phyloP scores from a whole-genome alignment of 2,888 invertebrate species.

The Drosophila nigricruria region DNA sequence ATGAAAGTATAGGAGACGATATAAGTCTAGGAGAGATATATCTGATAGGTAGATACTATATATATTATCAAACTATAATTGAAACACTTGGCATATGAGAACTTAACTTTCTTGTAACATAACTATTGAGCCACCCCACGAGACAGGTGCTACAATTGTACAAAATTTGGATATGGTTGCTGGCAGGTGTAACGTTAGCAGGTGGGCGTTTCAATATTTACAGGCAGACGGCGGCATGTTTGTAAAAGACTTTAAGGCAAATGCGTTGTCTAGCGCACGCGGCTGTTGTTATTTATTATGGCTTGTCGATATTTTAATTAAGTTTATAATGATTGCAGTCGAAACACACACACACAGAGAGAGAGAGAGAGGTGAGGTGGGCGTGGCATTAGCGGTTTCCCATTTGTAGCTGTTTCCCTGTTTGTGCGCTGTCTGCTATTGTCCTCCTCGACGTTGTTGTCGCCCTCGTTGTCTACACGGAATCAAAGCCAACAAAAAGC shows the following conservation, averaged over 20 bases:
- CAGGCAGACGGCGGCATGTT: constrained; percentile 26
- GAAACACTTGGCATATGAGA: not conserved
- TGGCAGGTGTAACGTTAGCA: constrained; percentile 10
- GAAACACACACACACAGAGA: not conserved
- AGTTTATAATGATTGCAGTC: constrained; percentile 70
- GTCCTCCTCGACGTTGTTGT: constrained; percentile 9
- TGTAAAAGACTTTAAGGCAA: constrained; percentile 38
- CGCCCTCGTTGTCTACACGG: constrained; percentile 44
- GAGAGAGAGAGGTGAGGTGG: constrained; percentile 1
- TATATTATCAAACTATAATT: not conserved
- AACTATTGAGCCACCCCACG: constrained; percentile 9
- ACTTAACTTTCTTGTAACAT: not conserved
- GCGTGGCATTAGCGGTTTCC: constrained; percentile 14
- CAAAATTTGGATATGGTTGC: constrained; percentile 9
- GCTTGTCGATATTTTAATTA: constrained; percentile 74
- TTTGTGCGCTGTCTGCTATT: constrained; percentile 30
- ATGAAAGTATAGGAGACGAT: not conserved
- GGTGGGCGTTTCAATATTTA: constrained; percentile 50
- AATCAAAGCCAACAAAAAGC: constrained; percentile 69
- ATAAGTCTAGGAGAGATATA: not conserved
- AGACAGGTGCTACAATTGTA: constrained; percentile 1
- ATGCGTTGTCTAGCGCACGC: constrained; percentile 49
- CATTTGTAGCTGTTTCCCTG: constrained; percentile 18
- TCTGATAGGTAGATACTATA: too few relatives aligned
- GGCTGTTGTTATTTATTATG: constrained; percentile 50